Evolutionary conservation across 2,113 vertebrate genomes (phyloP).

Genomic region (Clarias batrachus): DNA sequence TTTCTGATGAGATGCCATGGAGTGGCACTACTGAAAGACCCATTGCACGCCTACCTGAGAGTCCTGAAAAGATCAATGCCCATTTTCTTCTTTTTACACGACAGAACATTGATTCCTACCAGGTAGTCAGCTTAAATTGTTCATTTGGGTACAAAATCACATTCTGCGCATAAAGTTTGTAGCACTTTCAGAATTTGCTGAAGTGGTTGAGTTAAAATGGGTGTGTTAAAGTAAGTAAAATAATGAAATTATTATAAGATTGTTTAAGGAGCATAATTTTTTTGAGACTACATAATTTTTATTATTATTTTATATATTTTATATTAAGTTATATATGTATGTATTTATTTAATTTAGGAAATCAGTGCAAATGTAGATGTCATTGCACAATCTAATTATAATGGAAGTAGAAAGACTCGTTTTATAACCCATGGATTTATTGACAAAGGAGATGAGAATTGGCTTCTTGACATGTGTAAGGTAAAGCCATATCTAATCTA

Average conservation of each 20-base stretch:
- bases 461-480: conserved; percentile 76
- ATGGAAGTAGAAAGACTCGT: conserved; percentile 64
- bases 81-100: conserved; percentile 79
- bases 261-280: too few relatives aligned
- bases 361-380: conserved; percentile 64
- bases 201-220: not conserved
- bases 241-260: too few relatives aligned
- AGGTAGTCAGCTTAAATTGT: conserved; percentile 62
- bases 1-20: conserved; percentile 74
- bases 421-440: conserved; percentile 80
- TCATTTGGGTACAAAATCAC: not conserved
- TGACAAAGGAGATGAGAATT: conserved; percentile 67
- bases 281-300: not conserved
- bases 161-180: not conserved
- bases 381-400: conserved; percentile 76
- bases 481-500: conserved; percentile 56
- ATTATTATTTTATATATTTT: too few relatives aligned
- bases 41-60: conserved; percentile 68
- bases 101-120: conserved; percentile 70
- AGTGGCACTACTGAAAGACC: conserved; percentile 72
- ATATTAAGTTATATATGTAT: too few relatives aligned
- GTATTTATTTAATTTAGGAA: conserved; percentile 52
- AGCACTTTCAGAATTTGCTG: too few relatives aligned
- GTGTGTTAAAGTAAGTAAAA: not conserved
- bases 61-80: conserved; percentile 70